phyloP scores from a whole-genome alignment of 1,140 invertebrate genomes.

The Aricia agestis region DNA sequence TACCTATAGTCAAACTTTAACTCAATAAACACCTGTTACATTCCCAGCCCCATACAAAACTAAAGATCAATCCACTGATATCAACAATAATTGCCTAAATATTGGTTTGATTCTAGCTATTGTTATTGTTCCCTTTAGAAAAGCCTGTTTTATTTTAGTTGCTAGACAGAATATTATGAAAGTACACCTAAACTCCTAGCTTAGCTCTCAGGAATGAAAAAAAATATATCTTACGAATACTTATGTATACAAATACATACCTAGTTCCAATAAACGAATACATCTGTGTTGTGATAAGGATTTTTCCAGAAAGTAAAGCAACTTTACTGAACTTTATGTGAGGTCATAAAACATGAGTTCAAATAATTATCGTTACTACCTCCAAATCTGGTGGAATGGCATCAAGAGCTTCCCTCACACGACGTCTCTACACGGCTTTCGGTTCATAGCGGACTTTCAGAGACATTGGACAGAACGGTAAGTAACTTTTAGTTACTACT shows the following conservation, averaged over 20 bases:
- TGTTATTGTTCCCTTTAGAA: background rate
- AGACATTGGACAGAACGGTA: slow-evolving; percentile 76
- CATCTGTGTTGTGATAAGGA: too few relatives aligned
- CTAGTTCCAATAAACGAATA: too few relatives aligned
- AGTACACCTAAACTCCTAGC: too few relatives aligned
- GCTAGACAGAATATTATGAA: too few relatives aligned
- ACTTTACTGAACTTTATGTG: background rate
- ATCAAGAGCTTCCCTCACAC: slow-evolving; percentile 62
- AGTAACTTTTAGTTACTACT: background rate
- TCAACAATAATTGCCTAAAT: background rate
- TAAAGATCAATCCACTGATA: background rate
- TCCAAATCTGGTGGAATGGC: slow-evolving; percentile 63
- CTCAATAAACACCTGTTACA: background rate
- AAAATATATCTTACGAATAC: too few relatives aligned
- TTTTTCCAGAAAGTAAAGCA: too few relatives aligned
- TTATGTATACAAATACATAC: too few relatives aligned
- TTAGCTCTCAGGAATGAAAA: too few relatives aligned
- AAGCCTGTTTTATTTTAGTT: background rate
- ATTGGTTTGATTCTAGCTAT: background rate
- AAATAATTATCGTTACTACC: slow-evolving; percentile 32
- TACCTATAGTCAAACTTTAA: background rate
- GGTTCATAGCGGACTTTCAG: slow-evolving; percentile 75
- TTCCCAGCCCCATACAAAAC: background rate
- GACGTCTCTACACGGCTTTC: slow-evolving; percentile 77
- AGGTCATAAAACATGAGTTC: slow-evolving; percentile 11